phyloP scores from a whole-genome alignment of 2,797 vertebrate genomes.

The Vipera ursinii region DNA sequence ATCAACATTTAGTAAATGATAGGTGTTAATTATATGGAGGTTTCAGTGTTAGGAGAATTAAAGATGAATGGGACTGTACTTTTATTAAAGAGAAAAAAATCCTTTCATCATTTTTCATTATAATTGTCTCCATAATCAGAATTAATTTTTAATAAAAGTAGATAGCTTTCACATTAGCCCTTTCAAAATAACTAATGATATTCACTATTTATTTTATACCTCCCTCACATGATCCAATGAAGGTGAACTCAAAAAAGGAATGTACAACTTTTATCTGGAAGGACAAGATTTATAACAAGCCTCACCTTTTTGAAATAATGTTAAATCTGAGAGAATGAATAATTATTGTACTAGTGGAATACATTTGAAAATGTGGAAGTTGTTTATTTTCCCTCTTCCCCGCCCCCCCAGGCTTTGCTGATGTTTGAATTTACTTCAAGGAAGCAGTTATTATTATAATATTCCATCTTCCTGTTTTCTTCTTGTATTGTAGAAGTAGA shows the following conservation, averaged over 20 bases:
- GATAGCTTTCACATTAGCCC: background rate
- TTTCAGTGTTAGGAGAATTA: background rate
- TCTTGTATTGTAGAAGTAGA: background rate
- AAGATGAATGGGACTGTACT: background rate
- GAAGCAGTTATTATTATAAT: background rate
- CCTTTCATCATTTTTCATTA: background rate
- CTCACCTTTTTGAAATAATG: background rate
- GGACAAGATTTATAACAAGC: background rate
- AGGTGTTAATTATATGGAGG: background rate
- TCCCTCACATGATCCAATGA: background rate
- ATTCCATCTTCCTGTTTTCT: background rate
- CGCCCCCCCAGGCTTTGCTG: background rate
- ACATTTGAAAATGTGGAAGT: background rate
- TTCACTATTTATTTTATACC: background rate
- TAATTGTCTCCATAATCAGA: background rate
- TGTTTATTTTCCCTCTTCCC: background rate
- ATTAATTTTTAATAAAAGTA: background rate
- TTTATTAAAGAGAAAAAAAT: background rate
- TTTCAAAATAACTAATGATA: background rate
- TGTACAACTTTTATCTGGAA: background rate
- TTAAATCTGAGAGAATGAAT: background rate
- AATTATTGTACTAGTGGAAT: background rate
- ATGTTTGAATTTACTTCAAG: background rate
- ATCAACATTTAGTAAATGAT: background rate
- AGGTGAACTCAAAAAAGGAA: background rate